Percentiles rank a stretch among this genome's conserved stretches.
These are phyloP conservation scores for Paraescarpia echinospica DNA, from an alignment of 1,140 invertebrate species.

Conservation along the genomic window DNA sequence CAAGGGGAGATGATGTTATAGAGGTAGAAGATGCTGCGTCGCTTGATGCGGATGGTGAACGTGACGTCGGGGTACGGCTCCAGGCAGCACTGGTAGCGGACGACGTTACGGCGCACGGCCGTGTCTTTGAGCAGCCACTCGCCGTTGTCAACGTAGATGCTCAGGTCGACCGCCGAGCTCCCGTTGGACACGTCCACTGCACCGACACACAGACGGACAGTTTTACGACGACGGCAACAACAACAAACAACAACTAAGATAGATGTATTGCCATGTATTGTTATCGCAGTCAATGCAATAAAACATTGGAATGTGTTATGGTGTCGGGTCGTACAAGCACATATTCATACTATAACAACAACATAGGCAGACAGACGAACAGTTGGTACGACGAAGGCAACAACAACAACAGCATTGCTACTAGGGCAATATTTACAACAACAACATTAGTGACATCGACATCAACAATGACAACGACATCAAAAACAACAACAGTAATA, in stretches of 20 bases:
- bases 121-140: constrained; percentile 61
- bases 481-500: too few relatives aligned
- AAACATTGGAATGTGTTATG: too few relatives aligned
- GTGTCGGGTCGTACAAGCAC: too few relatives aligned
- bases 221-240: neutral
- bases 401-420: too few relatives aligned
- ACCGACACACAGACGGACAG: neutral
- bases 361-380: too few relatives aligned
- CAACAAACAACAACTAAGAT: neutral
- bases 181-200: constrained; percentile 54
- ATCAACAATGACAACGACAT: too few relatives aligned
- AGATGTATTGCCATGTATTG: too few relatives aligned
- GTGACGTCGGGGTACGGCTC: constrained; percentile 28
- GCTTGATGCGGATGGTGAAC: constrained; percentile 16
- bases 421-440: too few relatives aligned
- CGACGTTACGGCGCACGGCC: constrained; percentile 6
- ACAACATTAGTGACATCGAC: too few relatives aligned
- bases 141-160: constrained; percentile 65
- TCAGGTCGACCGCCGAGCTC: constrained; percentile 62
- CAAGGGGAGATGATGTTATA: constrained; percentile 28
- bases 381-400: too few relatives aligned
- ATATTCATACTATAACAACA: too few relatives aligned
- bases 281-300: too few relatives aligned
- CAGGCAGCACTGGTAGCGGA: constrained; percentile 28
- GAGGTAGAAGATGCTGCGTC: constrained; percentile 23